These are phyloP conservation scores for Chanos chanos DNA, from an alignment of 2,797 vertebrate species.

Conservation along the genomic window DNA sequence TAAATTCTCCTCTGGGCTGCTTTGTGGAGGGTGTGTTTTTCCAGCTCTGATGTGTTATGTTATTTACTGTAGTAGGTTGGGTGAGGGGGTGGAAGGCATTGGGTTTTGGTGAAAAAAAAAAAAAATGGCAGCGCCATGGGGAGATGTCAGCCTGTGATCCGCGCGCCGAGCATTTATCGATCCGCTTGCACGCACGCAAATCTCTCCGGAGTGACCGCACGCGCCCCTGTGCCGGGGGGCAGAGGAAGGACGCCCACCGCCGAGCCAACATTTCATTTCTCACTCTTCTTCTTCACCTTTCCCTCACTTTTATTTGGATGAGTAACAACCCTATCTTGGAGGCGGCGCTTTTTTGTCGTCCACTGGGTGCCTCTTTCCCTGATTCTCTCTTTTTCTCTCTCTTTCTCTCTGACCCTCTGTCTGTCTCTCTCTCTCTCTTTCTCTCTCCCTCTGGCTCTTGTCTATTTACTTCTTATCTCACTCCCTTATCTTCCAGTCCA, in stretches of 20 bases:
- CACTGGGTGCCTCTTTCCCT: slow-evolving; percentile 24
- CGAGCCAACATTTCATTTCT: slow-evolving; percentile 12
- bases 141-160: slow-evolving; percentile 66
- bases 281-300: not conserved
- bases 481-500: slow-evolving; percentile 65
- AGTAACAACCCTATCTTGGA: slow-evolving; percentile 17
- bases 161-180: slow-evolving; percentile 57
- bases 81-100: too few species aligned
- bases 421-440: not conserved
- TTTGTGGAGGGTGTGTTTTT: too few species aligned
- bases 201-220: slow-evolving; percentile 53
- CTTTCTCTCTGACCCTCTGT: too few species aligned
- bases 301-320: slow-evolving; percentile 5
- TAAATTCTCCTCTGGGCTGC: too few species aligned
- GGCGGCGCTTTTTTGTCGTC: not conserved
- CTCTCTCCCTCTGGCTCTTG: slow-evolving; percentile 1
- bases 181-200: slow-evolving; percentile 51
- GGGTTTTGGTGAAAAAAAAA: too few species aligned
- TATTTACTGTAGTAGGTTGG: too few species aligned
- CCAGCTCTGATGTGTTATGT: too few species aligned
- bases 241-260: slow-evolving; percentile 52
- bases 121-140: too few species aligned
- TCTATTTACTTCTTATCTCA: slow-evolving; percentile 26
- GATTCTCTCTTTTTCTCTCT: slow-evolving; percentile 35
- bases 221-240: slow-evolving; percentile 51